Evolutionary conservation across 2,113 vertebrate genomes (phyloP).

Genomic region (Paralichthys olivaceus): DNA sequence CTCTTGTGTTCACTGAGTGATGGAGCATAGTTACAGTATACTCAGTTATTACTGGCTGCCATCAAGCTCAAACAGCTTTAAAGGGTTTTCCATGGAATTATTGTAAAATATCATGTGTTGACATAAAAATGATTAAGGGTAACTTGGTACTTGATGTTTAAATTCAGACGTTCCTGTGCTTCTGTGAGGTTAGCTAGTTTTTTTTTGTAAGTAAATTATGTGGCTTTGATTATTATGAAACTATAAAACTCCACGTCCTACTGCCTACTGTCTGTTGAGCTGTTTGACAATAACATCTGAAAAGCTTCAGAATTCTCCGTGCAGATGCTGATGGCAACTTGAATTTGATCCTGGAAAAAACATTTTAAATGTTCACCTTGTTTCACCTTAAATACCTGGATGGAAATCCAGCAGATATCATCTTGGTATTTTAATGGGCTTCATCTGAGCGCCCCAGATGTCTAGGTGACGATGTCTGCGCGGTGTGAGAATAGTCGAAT

Average conservation of each 20-base stretch:
- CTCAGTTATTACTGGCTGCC: neutral
- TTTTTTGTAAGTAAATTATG: neutral
- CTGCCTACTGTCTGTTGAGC: neutral
- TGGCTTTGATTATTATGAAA: slow-evolving; percentile 1
- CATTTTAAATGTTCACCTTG: no score
- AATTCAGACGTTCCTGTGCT: neutral
- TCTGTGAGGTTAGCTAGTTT: neutral
- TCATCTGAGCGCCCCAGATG: slow-evolving; percentile 26
- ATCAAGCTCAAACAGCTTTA: neutral
- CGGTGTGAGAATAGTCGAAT: slow-evolving; percentile 28
- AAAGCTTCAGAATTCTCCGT: no score
- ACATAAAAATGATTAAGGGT: neutral
- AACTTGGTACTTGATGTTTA: slow-evolving; percentile 2
- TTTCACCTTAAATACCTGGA: neutral
- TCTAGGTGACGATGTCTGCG: slow-evolving; percentile 25
- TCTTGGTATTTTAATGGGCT: slow-evolving; percentile 27
- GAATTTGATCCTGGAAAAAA: neutral
- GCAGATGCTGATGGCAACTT: neutral
- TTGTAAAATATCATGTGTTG: slow-evolving; percentile 11
- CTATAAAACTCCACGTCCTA: neutral
- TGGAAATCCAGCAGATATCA: neutral
- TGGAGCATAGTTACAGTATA: neutral
- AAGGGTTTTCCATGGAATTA: neutral
- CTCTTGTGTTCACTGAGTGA: neutral
- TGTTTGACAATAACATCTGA: neutral